Base-by-base conservation (phyloP, 2,888 invertebrate species). In the Parthenolecanium corni region DNA sequence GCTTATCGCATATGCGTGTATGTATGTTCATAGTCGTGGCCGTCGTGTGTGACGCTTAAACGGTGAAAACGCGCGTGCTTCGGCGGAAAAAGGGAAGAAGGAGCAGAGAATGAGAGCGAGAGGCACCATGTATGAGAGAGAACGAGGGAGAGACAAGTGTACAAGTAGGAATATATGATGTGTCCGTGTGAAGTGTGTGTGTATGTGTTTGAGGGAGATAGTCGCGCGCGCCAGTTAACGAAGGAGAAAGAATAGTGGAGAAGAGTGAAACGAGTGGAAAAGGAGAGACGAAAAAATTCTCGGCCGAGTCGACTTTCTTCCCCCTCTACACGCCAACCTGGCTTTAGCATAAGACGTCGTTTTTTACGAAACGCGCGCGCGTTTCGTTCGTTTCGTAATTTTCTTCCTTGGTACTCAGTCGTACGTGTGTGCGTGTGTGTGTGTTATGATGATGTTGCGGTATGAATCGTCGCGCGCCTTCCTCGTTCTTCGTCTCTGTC, bases 351-450 rank as follows among this genome's bases (percentile, higher is more conserved):
- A n/a, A 16, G n/a, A 9, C 31, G 31, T 21, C 24, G 42, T 40
- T 40, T 54, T 54, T 54, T 31, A 9, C 4, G 31, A 31, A 31
- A 9, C 31, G 31, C 31, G 31, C 31, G 31, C 31, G 31, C 31
- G 31, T 31, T 9, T 31, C 31, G 31, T 6, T 31, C 31, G 31
- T 31, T 46, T 61, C 61, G 61, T 49, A 36, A 31, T 31, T 61
- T 61, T 61, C 51, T 61, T 61, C 61, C 49, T 21, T 38, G 49
- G 47, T 61, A 47, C 49, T 61, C 61, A 51, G 58, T 20, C 36
- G 24, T 49, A 51, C 23, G 31, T 47, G 38, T 61, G 31, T 31
- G 31, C 9, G 31, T 31, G 31, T 31, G 31, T 31, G 31, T 31
- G 31, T 31, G 31, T 31, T n/a, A 31, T 4, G 31, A 31, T 31